A percentile compares a stretch with the other conserved stretches of the same genome.
These are phyloP conservation scores for Pagetopsis macropterus DNA, from an alignment of 2,797 vertebrate genomes.

Conservation along the genomic window DNA sequence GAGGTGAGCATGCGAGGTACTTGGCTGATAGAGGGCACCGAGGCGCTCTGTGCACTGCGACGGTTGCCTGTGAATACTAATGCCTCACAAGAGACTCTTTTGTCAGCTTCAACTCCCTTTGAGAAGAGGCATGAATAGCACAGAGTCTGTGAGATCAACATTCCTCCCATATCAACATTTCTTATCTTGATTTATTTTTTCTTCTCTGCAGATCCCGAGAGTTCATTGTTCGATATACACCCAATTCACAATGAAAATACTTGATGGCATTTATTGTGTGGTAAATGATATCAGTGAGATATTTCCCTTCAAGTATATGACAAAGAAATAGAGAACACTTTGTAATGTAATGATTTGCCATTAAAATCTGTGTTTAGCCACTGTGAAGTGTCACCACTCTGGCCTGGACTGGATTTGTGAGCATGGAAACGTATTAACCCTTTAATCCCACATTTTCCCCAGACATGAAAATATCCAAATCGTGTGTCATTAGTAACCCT, in stretches of 20 bases:
- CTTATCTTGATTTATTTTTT: constrained; percentile 11
- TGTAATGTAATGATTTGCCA: constrained; percentile 25
- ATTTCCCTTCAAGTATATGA: constrained; percentile 16
- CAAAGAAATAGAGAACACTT: constrained; percentile 7
- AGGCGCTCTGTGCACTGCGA: constrained; percentile 27
- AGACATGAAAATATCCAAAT: too few species aligned
- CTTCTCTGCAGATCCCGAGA: constrained; percentile 9
- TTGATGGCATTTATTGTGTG: neutral
- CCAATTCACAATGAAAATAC: constrained; percentile 16
- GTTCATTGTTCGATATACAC: neutral
- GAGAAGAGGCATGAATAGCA: constrained; percentile 54
- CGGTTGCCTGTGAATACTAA: constrained; percentile 63
- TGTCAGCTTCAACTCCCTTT: constrained; percentile 54
- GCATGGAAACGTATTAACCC: constrained; percentile 3
- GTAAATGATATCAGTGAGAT: constrained; percentile 12
- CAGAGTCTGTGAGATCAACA: constrained; percentile 32
- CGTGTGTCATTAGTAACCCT: too few species aligned
- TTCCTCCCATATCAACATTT: constrained; percentile 35
- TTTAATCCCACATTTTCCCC: too few species aligned
- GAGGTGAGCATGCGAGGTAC: constrained; percentile 73
- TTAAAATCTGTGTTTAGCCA: constrained; percentile 1
- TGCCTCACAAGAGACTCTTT: constrained; percentile 62
- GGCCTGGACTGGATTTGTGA: constrained; percentile 18
- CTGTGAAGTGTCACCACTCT: constrained; percentile 1
- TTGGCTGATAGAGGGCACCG: constrained; percentile 74